phyloP scores from a whole-genome alignment of 2,888 invertebrate genomes.

The Coenonympha glycerion region DNA sequence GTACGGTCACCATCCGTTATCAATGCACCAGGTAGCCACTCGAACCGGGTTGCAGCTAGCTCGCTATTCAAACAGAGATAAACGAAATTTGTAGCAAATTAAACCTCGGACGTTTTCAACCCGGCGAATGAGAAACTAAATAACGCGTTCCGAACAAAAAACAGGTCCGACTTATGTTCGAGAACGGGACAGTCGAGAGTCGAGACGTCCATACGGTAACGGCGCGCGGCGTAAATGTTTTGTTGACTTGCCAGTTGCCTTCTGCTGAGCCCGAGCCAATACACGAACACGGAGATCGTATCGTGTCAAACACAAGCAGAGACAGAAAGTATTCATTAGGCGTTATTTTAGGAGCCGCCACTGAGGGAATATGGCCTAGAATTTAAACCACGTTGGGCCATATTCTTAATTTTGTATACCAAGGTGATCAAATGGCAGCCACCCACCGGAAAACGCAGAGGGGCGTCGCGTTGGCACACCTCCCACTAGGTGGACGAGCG shows the following conservation, averaged over 20 bases:
- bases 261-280: slow-evolving; percentile 24
- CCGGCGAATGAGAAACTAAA: slow-evolving; percentile 35
- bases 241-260: no score
- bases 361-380: no score
- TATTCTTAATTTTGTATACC: no score
- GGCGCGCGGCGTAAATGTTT: slow-evolving; percentile 64
- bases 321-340: no score
- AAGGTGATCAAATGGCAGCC: no score
- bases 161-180: slow-evolving; percentile 34
- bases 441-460: no score
- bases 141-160: slow-evolving; percentile 45
- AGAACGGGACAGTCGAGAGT: slow-evolving; percentile 25
- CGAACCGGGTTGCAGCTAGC: slow-evolving; percentile 42
- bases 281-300: slow-evolving; percentile 37
- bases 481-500: no score
- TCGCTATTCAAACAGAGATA: slow-evolving; percentile 37
- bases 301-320: no score
- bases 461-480: no score
- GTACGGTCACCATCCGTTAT: no score
- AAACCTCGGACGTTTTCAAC: slow-evolving; percentile 27
- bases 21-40: slow-evolving; percentile 59
- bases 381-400: no score
- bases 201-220: slow-evolving; percentile 51
- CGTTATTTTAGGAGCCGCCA: no score
- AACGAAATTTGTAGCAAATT: slow-evolving; percentile 14